Base-by-base conservation (phyloP, 2,888 invertebrate genomes). In the Dasysyrphus albostriatus region DNA sequence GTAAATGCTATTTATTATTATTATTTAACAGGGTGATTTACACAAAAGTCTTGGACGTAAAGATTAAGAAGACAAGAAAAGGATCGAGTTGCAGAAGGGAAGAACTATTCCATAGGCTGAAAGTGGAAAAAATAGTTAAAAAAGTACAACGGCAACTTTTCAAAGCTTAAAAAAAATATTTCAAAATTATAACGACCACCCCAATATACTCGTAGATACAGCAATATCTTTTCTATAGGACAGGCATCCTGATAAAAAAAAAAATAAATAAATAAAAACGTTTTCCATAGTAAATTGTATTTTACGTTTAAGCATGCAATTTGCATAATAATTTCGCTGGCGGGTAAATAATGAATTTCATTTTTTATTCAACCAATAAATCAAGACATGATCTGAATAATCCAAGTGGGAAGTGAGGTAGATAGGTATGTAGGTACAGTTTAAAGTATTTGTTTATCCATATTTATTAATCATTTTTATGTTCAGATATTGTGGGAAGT, bases 241-340 rank as follows among this genome's bases (percentile, higher is more conserved):
- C 29, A 24, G 4, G 7, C 34, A 67, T 51, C 24, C 49, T 37
- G 49, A 1, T 1, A 37, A 19, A 12, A 34, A 37, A 70, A 16
- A 47, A 39, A 32, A n/a, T 24, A 47, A 75, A 75, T 69, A 75
- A 58, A 74, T 12, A 54, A 58, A 34, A 51, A 58, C 16, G 5
- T 34, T 74, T 32, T 61, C 54, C 70, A 65, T 51, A 72, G 73
- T 80, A 34, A 61, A 80, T 80, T 80, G 80, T 76, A 73, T 81
- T 84, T 56, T 61, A 73, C 51, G 67, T 72, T 51, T 56, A 77
- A 81, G 69, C 76, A 72, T 82, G 42, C 54, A 78, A 85, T 85
- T 85, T 82, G 78, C 85, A 85, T 82, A 82, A 82, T 82, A 77
- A 63, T 69, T 70, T 77, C 63, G 69, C 49, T 77, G 54, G 44